Percentiles rank a stretch among this genome's conserved stretches.
Conservation (phyloP, 2,888 invertebrate species). For the Chaitophorus viminalis region DNA sequence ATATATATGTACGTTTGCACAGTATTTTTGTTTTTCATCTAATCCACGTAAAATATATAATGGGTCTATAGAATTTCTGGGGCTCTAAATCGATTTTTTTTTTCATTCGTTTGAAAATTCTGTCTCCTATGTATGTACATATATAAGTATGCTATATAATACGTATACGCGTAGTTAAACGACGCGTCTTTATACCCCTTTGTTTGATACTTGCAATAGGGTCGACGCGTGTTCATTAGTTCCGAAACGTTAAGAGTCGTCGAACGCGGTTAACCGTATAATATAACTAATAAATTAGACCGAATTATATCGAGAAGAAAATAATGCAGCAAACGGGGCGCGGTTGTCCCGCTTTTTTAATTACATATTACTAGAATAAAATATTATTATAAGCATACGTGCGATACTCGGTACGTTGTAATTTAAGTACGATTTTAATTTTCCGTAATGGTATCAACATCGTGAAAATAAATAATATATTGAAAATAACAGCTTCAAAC, state of each 20-base stretch:
- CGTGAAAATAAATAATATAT: too few species aligned
- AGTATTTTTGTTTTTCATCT: neutral
- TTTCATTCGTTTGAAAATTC: neutral
- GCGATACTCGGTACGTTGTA: too few species aligned
- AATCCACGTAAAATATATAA: neutral
- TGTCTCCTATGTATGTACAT: too few species aligned
- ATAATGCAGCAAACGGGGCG: neutral
- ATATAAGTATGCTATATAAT: too few species aligned
- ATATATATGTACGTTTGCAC: neutral
- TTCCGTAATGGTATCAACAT: too few species aligned
- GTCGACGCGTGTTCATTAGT: neutral
- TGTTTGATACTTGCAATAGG: neutral
- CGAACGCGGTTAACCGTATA: neutral
- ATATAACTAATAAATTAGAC: neutral
- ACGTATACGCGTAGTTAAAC: neutral
- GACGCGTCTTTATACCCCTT: too few species aligned
- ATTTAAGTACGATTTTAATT: too few species aligned
- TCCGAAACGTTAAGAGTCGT: neutral
- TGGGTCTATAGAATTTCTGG: neutral
- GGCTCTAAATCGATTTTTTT: constrained; percentile 25
- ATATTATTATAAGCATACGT: too few species aligned
- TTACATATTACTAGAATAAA: neutral
- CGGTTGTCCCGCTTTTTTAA: neutral
- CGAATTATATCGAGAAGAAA: neutral
- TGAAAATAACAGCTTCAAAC: too few species aligned